A percentile compares a stretch with the other conserved stretches of the same genome.
These are phyloP conservation scores for Aplocera efformata DNA, from an alignment of 2,888 invertebrate species.

Conservation along the genomic window DNA sequence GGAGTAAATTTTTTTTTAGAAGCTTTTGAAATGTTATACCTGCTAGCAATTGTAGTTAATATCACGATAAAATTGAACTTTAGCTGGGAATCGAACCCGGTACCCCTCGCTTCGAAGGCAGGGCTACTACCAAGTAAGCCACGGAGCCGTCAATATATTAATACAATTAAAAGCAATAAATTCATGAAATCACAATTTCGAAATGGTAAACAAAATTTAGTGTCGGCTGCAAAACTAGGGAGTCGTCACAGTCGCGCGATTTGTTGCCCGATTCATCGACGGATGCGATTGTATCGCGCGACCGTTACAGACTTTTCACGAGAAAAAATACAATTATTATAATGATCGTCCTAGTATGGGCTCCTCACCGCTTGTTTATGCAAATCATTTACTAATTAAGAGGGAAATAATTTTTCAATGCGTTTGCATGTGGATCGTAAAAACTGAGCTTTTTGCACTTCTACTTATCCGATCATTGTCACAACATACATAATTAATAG, in stretches of 20 bases:
- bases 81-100: too few species aligned
- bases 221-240: conserved; percentile 19
- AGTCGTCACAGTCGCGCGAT: conserved; percentile 67
- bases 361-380: conserved; percentile 66
- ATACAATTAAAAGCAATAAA: too few species aligned
- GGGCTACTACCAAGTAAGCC: too few species aligned
- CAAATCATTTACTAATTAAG: conserved; percentile 73
- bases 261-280: conserved; percentile 75
- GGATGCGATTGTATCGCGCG: conserved; percentile 64
- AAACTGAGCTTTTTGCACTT: conserved; percentile 47
- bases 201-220: too few species aligned
- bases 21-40: too few species aligned
- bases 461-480: conserved; percentile 52
- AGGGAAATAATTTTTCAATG: conserved; percentile 71
- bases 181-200: too few species aligned
- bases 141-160: too few species aligned
- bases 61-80: too few species aligned
- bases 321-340: conserved; percentile 72
- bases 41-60: too few species aligned
- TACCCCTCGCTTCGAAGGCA: too few species aligned
- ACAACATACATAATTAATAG: conserved; percentile 47
- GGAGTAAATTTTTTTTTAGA: too few species aligned
- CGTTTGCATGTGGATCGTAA: conserved; percentile 59
- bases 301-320: conserved; percentile 73
- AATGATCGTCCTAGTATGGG: conserved; percentile 75